phyloP scores from a whole-genome alignment of 2,113 vertebrate species.

The Numenius arquata region DNA sequence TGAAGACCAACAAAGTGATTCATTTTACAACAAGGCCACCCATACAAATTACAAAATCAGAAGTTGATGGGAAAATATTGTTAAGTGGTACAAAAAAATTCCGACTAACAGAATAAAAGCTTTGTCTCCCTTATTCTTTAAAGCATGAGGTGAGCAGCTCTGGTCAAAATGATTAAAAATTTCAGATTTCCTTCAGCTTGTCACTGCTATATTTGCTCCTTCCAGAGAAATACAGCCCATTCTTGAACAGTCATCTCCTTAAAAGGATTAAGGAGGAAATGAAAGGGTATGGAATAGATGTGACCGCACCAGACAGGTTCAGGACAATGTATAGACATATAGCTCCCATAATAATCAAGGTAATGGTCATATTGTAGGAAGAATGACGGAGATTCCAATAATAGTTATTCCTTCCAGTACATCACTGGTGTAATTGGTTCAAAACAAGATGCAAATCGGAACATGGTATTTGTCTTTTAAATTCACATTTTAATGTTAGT shows the following conservation, averaged over 20 bases:
- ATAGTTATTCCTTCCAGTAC: not conserved
- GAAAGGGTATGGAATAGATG: not conserved
- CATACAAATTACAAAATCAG: not conserved
- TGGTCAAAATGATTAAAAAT: not conserved
- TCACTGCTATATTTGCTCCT: not conserved
- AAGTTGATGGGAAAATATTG: not conserved
- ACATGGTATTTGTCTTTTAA: not conserved
- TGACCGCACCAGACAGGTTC: not conserved
- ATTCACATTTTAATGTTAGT: not conserved
- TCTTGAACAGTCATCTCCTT: not conserved
- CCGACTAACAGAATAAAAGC: not conserved
- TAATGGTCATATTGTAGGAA: not conserved
- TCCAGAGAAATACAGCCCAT: not conserved
- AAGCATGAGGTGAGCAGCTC: not conserved
- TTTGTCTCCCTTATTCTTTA: not conserved
- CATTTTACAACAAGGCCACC: not conserved
- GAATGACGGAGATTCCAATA: not conserved
- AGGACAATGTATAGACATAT: not conserved
- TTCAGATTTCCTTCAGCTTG: not conserved
- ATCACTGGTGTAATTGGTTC: not conserved
- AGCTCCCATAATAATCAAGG: not conserved
- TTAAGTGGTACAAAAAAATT: not conserved
- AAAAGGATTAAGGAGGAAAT: not conserved
- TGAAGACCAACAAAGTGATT: slow-evolving; percentile 16
- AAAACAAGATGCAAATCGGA: not conserved